Conservation (phyloP, 2,797 vertebrate species). For the Varecia variegata region DNA sequence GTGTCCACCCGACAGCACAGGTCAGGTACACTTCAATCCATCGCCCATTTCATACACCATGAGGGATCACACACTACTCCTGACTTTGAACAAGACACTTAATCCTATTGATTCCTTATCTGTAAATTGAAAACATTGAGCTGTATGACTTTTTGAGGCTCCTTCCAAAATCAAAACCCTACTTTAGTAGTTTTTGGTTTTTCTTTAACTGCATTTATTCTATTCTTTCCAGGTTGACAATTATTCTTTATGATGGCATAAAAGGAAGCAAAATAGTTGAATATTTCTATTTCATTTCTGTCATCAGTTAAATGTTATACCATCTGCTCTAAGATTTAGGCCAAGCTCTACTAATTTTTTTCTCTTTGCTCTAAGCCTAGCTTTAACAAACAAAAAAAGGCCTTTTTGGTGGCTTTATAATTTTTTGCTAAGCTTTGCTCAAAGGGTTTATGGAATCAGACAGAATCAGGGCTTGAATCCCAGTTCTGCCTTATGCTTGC, state of each 20-base stretch:
- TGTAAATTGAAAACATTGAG: not conserved
- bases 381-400: not conserved
- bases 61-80: too few species aligned
- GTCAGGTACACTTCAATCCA: too few species aligned
- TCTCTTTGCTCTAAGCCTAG: not conserved
- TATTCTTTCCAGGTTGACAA: constrained; percentile 9
- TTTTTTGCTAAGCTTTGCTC: not conserved
- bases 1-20: too few species aligned
- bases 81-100: not conserved
- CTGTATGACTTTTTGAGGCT: not conserved
- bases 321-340: constrained; percentile 21
- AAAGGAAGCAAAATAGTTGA: constrained; percentile 17
- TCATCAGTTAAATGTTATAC: constrained; percentile 8
- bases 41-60: too few species aligned
- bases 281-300: constrained; percentile 23
- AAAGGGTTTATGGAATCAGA: not conserved
- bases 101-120: not conserved
- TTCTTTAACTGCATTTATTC: not conserved
- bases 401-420: not conserved
- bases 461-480: not conserved
- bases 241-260: not conserved
- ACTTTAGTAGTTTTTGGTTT: not conserved
- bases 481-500: not conserved
- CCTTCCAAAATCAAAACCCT: not conserved
- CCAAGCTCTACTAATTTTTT: not conserved